phyloP scores from a whole-genome alignment of 2,797 vertebrate species.

The Rhabdomys pumilio region DNA sequence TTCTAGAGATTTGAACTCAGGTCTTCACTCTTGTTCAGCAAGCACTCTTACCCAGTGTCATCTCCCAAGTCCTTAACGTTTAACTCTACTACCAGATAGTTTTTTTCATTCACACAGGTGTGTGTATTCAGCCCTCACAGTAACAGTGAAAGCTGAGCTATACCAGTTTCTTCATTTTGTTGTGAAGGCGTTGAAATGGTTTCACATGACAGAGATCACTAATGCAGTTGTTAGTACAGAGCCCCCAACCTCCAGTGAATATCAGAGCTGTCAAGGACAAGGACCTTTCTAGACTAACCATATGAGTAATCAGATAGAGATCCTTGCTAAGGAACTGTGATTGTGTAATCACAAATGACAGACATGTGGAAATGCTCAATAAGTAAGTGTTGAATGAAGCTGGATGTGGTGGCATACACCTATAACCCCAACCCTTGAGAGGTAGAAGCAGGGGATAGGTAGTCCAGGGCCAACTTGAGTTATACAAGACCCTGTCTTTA shows the following conservation, averaged over 20 bases:
- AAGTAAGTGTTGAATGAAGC: neutral
- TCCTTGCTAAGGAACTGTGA: conserved; percentile 9
- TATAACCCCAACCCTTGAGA: neutral
- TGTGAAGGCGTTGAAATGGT: neutral
- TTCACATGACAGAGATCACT: neutral
- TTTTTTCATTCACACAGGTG: neutral
- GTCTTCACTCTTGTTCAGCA: neutral
- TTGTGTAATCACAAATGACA: neutral
- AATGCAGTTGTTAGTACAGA: neutral
- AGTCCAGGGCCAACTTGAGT: neutral
- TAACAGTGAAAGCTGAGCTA: neutral
- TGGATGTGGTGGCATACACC: neutral
- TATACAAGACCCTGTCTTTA: neutral
- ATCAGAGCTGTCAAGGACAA: neutral
- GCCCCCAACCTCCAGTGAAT: neutral
- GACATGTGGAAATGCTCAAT: neutral
- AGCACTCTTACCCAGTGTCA: neutral
- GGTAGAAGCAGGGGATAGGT: neutral
- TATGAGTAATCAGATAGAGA: neutral
- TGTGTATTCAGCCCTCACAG: neutral
- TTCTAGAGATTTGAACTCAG: neutral
- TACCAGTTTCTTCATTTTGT: neutral
- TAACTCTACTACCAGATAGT: neutral
- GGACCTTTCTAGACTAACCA: conserved; percentile 35
- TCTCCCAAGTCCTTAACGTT: neutral